These are phyloP conservation scores for Dendroctonus ponderosae DNA, from an alignment of 1,140 invertebrate species.

Conservation along the genomic window DNA sequence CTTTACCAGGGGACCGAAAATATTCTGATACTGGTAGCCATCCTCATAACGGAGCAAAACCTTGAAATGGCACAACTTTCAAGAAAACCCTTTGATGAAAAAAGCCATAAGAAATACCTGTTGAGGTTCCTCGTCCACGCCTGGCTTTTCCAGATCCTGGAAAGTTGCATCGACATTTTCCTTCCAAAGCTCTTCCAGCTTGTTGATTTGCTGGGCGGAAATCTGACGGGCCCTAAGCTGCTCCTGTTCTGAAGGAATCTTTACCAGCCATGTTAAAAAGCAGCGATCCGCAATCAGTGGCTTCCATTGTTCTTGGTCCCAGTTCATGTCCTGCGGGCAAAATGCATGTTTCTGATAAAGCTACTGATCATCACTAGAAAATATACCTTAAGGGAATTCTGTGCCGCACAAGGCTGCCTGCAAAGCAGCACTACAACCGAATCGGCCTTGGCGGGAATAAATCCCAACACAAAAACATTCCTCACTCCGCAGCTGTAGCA, in stretches of 20 bases:
- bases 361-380: not conserved
- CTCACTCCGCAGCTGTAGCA: constrained; percentile 98
- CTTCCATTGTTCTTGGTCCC: constrained; percentile 99
- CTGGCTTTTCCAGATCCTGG: constrained; percentile 96
- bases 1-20: constrained; percentile 96
- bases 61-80: constrained; percentile 30
- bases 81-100: not conserved
- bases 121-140: constrained; percentile 95
- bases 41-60: constrained; percentile 81
- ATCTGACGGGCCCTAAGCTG: constrained; percentile 93
- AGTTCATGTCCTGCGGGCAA: constrained; percentile 94
- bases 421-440: constrained; percentile 98
- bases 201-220: constrained; percentile 94
- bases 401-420: constrained; percentile 94
- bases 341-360: constrained; percentile 7
- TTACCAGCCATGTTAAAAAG: constrained; percentile 95
- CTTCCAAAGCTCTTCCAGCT: constrained; percentile 98
- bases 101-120: constrained; percentile 62
- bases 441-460: constrained; percentile 98
- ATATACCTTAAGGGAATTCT: constrained; percentile 67
- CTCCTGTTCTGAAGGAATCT: constrained; percentile 93
- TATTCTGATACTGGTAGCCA: constrained; percentile 98
- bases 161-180: constrained; percentile 97
- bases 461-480: constrained; percentile 97
- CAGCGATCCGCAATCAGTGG: constrained; percentile 94